phyloP scores from a whole-genome alignment of 2,797 vertebrate species.

The Zenarchopterus dispar region DNA sequence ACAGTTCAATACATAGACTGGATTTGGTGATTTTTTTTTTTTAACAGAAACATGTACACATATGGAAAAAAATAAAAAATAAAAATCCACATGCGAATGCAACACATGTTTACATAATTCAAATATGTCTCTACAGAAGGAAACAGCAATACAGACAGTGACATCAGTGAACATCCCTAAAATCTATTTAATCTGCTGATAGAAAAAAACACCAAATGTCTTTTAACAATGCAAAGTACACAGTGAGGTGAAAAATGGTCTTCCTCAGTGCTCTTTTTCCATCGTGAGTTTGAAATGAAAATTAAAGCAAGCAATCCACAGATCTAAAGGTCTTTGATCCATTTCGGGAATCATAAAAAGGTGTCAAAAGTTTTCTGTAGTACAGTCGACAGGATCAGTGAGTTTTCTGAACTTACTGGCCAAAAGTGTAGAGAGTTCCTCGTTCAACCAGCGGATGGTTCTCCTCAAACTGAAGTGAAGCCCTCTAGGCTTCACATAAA shows the following conservation, averaged over 20 bases:
- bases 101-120: not conserved
- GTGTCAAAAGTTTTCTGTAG: not conserved
- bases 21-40: too few species aligned
- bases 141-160: constrained; percentile 9
- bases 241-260: constrained; percentile 10
- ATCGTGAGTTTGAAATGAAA: constrained; percentile 8
- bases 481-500: not conserved
- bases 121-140: constrained; percentile 3
- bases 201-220: constrained; percentile 2
- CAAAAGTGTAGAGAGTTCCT: constrained; percentile 13
- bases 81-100: constrained; percentile 5
- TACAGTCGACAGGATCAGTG: constrained; percentile 9
- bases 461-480: constrained; percentile 14
- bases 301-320: constrained; percentile 55
- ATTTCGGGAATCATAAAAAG: not conserved
- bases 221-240: constrained; percentile 22
- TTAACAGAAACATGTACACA: too few species aligned
- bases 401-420: not conserved
- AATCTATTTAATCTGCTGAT: constrained; percentile 19
- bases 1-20: too few species aligned
- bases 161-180: constrained; percentile 6
- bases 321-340: constrained; percentile 4
- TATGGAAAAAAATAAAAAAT: too few species aligned
- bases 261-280: constrained; percentile 25
- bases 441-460: constrained; percentile 2